Evolutionary conservation across 1,140 invertebrate genomes (phyloP).

Genomic region (Panonychus citri): DNA sequence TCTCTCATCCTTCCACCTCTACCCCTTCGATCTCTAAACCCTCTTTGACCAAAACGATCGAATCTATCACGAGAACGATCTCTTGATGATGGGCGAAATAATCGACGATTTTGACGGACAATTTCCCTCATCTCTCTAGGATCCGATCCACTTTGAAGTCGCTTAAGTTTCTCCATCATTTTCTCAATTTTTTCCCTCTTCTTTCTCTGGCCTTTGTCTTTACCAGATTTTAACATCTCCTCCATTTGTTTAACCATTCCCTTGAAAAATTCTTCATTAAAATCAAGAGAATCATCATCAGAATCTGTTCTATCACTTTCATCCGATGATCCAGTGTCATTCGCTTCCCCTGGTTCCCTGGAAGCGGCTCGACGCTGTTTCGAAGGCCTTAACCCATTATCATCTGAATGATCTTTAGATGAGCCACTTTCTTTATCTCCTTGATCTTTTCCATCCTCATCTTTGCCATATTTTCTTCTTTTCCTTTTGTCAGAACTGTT

Average conservation of each 20-base stretch:
- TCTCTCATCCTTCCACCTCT: not conserved
- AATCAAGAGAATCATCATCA: not conserved
- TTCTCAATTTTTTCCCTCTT: not conserved
- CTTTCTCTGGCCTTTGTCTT: not conserved
- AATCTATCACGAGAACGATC: not conserved
- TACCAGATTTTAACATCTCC: not conserved
- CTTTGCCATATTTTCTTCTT: not conserved
- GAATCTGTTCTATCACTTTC: not conserved
- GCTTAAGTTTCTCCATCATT: not conserved
- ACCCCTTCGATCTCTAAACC: not conserved
- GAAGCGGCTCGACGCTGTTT: not conserved
- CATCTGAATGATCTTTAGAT: not conserved
- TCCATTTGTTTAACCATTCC: conserved; percentile 1
- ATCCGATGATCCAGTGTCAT: not conserved
- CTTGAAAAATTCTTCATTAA: conserved; percentile 2
- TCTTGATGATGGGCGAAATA: not conserved
- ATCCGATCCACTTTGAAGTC: not conserved
- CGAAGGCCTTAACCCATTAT: not conserved
- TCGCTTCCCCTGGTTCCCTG: not conserved
- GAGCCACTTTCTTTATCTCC: not conserved
- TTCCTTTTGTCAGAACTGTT: not conserved
- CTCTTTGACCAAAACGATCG: not conserved
- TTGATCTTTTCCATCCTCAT: not conserved
- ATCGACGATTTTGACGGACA: not conserved
- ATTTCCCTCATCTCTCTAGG: not conserved